Evolutionary conservation across 92 coral and sea anemone genomes (phyloP), one percentile per base, ranked within the genome.

Genomic region (Epizoanthus stellaris): DNA sequence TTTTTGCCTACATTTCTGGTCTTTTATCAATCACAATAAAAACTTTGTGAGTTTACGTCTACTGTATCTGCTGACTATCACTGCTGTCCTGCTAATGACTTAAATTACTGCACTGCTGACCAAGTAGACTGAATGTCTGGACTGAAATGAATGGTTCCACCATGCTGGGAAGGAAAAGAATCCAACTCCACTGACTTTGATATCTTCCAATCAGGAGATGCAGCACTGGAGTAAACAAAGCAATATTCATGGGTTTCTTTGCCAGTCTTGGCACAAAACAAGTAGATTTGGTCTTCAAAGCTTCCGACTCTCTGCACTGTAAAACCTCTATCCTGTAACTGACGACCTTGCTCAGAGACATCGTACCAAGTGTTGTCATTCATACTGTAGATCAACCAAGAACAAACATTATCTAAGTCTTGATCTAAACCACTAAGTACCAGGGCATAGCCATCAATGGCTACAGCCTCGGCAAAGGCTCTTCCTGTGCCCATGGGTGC

Each of bases 271-370:
- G 36, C 36, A 0, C 76, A 72, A n/a, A 72, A 72, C 38, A 72
- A 72, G 60, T 72, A 72, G 20, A 72, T 47, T 43, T 72, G 77
- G 40, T 72, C 77, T 49, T 57, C 77, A 42, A 72, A 47, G 16
- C 59, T 72, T 14, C 23, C 16, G 23, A 13, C 77, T 7, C 60
- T 19, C 39, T n/a, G 59, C 10, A 72, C 60, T 45, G 2, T 72
- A n/a, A 0, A n/a, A 42, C 77, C 77, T 6, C 39, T 45, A 10
- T 72, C 60, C 39, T 47, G n/a, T 21, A 72, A 72, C 56, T 21
- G n/a, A 7, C 42, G 13, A 20, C 77, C 77, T 47, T 72, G 36
- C 9, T 42, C 60, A 19, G 77, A 72, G 2, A 45, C 39, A 6
- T 72, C 61, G 23, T 72, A 72, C 77, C 77, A 72, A 5, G 36